Percentiles rank a stretch among this genome's conserved stretches.
Evolutionary conservation across 2,113 vertebrate species (phyloP).

Genomic region (Crotalus tigris): DNA sequence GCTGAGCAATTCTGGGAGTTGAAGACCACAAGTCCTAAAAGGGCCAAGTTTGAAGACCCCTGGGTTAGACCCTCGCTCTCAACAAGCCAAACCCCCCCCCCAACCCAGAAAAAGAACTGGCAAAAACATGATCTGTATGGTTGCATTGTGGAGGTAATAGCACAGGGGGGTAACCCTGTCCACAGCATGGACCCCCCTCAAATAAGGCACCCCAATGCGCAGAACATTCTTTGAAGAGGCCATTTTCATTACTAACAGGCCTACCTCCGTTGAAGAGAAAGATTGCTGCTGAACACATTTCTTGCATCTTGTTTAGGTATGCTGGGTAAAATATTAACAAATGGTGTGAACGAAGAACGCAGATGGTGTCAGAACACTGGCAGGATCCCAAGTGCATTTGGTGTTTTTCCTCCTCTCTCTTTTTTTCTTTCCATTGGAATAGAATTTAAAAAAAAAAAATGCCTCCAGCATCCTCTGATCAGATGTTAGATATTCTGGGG

Average conservation of each 20-base stretch:
- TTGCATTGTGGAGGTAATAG: conserved; percentile 24
- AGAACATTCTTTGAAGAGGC: not conserved
- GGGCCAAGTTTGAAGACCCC: too few species aligned
- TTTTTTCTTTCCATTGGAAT: conserved; percentile 42
- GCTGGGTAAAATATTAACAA: conserved; percentile 57
- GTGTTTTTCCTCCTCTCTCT: conserved; percentile 24
- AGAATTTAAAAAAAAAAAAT: conserved; percentile 43
- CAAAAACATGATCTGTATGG: conserved; percentile 2
- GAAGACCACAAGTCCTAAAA: too few species aligned
- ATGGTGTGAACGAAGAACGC: conserved; percentile 60
- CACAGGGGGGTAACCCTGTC: not conserved
- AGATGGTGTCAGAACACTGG: conserved; percentile 58
- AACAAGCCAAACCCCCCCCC: not conserved
- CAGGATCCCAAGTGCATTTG: conserved; percentile 47
- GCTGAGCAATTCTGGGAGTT: too few species aligned
- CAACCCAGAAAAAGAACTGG: not conserved
- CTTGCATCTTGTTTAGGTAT: conserved; percentile 67
- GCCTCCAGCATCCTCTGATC: conserved; percentile 1
- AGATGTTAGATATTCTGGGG: not conserved
- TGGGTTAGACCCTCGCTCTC: fast-evolving
- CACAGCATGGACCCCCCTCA: not conserved
- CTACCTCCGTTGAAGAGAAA: conserved; percentile 35
- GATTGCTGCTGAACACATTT: conserved; percentile 56
- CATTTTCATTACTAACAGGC: conserved; percentile 8
- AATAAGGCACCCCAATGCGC: not conserved